phyloP scores from a whole-genome alignment of 2,888 invertebrate genomes.

The Nemapogon koenigi region DNA sequence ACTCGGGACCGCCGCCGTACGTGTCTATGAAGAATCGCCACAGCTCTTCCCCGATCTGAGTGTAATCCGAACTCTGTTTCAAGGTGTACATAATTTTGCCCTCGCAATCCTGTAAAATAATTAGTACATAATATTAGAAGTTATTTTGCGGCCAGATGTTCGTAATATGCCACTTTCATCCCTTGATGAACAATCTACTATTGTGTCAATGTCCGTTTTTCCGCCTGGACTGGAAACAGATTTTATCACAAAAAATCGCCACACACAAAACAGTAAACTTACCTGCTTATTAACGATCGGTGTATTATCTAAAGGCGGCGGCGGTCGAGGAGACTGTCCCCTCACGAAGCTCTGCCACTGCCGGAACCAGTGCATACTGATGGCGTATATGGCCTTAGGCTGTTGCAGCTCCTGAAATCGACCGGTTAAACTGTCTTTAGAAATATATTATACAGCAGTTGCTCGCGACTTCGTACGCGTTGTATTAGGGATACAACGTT shows the following conservation, averaged over 20 bases:
- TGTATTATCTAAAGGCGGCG: conserved; percentile 88
- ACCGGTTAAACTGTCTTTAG: too few relatives aligned
- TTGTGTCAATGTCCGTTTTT: too few relatives aligned
- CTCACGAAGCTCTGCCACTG: conserved; percentile 92
- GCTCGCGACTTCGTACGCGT: too few relatives aligned
- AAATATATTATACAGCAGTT: too few relatives aligned
- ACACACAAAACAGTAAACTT: conserved; percentile 27
- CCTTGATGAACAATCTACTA: too few relatives aligned
- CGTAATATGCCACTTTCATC: too few relatives aligned
- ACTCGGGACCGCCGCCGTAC: conserved; percentile 91
- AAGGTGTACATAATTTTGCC: conserved; percentile 36
- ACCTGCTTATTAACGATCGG: conserved; percentile 70
- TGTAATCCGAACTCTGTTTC: conserved; percentile 69
- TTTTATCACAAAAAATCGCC: conserved; percentile 29
- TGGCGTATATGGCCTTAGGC: conserved; percentile 74
- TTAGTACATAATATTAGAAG: neutral
- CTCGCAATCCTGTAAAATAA: conserved; percentile 40
- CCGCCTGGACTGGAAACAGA: neutral
- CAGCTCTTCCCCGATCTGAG: conserved; percentile 81
- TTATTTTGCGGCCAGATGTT: too few relatives aligned
- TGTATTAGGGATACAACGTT: too few relatives aligned
- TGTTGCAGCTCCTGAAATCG: conserved; percentile 65
- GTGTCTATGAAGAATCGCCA: conserved; percentile 88
- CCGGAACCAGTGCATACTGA: conserved; percentile 87
- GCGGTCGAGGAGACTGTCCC: conserved; percentile 76